Base-by-base conservation (phyloP, 2,113 vertebrate species). In the Romanogobio albipinnatus region DNA sequence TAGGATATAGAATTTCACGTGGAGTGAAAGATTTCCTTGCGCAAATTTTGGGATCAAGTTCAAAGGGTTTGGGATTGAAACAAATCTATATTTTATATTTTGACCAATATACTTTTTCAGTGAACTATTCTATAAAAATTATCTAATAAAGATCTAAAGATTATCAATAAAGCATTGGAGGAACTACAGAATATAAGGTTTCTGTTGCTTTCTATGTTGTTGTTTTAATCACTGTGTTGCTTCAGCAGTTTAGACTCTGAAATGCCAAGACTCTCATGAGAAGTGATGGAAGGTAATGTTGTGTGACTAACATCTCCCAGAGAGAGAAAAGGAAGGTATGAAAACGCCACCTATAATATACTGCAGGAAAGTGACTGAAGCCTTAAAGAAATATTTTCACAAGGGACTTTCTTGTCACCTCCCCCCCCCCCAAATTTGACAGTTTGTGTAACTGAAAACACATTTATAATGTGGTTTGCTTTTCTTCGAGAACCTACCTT, bases 291-390 rank as follows among this genome's bases (percentile, higher is more conserved):
- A 87, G 83, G 51, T 85, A 87, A 85, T 78, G 79, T 74, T 26
- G 73, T 58, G 86, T 82, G 74, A 85, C 86, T 78, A 78, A 82
- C 81, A 82, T n/a, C 8, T 78, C 70, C 29, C 83, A 73, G 51
- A 24, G 73, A 77, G 33, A 29, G n/a, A n/a, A 51, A 56, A 45
- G 14, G 7, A 59, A 51, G 62, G 43, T 79, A 47, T 47, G 77
- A 64, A 80, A 80, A 79, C 29, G 36, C 26, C 61, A 81, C 79
- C 61, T 51, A 66, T 81, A 49, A 81, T 53, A 22, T 53, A 49
- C 77, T 3, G 9, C 45, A 68, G 45, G 43, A 80, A 64, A 49
- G 22, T 22, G 76, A 81, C 29, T 5, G 24, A 64, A 51, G 15
- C 13, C 22, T 24, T 15, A 45, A 43, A 39, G 3, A 47, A 26